phyloP scores from a whole-genome alignment of 2,113 vertebrate species.

The Silurus meridionalis region DNA sequence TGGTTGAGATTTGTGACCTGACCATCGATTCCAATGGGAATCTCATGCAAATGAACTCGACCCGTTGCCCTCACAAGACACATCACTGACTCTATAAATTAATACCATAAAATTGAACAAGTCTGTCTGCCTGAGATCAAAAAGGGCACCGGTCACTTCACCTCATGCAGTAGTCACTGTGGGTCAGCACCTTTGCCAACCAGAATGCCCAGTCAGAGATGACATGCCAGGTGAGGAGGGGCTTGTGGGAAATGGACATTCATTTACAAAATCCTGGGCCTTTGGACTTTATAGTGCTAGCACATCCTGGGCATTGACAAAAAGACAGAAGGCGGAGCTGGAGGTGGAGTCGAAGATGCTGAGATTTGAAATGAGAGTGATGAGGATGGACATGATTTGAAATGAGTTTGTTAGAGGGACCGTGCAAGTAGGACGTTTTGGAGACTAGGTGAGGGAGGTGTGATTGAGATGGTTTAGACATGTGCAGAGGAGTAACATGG shows the following conservation, averaged over 20 bases:
- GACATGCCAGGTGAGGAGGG: slow-evolving; percentile 52
- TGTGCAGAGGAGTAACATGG: no score
- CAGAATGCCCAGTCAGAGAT: slow-evolving; percentile 57
- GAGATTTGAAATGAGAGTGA: no score
- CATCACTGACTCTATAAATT: slow-evolving; percentile 46
- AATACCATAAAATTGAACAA: slow-evolving; percentile 48
- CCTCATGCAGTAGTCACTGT: not conserved
- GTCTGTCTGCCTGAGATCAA: slow-evolving; percentile 42
- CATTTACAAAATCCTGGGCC: not conserved
- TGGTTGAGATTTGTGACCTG: slow-evolving; percentile 38
- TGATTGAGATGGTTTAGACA: no score
- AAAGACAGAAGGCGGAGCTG: no score
- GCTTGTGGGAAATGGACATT: slow-evolving; percentile 58
- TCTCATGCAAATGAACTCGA: slow-evolving; percentile 56
- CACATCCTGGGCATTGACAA: not conserved
- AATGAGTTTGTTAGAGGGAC: no score
- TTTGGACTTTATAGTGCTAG: not conserved
- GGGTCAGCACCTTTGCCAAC: not conserved
- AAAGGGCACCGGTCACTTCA: slow-evolving; percentile 19
- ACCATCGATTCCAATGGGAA: slow-evolving; percentile 43
- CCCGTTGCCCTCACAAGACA: slow-evolving; percentile 38
- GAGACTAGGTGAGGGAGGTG: no score
- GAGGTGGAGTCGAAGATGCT: no score
- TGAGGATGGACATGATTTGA: no score
- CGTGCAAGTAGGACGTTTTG: no score